Conservation (phyloP, 2,888 invertebrate genomes). For the Malachius bipustulatus region DNA sequence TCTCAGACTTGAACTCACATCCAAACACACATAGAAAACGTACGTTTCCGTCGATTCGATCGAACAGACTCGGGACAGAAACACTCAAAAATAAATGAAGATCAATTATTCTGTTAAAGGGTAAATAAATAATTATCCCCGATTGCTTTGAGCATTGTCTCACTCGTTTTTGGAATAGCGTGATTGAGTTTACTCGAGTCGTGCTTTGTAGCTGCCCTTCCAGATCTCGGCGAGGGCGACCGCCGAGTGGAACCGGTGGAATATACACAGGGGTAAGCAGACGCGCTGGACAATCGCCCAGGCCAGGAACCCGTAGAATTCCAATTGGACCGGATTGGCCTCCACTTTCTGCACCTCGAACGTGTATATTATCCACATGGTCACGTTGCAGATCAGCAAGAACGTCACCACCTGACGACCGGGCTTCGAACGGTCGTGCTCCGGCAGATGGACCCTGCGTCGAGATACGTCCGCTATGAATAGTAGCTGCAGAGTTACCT, state of each 20-base stretch:
- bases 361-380: slow-evolving; percentile 93
- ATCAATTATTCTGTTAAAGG: no score
- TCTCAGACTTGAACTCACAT: no score
- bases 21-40: no score
- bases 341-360: slow-evolving; percentile 90
- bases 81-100: no score
- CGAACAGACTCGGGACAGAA: no score
- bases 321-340: slow-evolving; percentile 83
- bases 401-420: slow-evolving; percentile 93
- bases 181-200: slow-evolving; percentile 56
- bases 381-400: slow-evolving; percentile 87
- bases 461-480: slow-evolving; percentile 90
- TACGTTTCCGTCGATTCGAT: no score
- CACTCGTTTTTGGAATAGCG: background rate
- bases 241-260: slow-evolving; percentile 92
- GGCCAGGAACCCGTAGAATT: slow-evolving; percentile 85
- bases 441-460: slow-evolving; percentile 79
- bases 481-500: slow-evolving; percentile 84
- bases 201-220: slow-evolving; percentile 90
- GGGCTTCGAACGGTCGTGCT: slow-evolving; percentile 88
- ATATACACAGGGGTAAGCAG: slow-evolving; percentile 87
- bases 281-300: slow-evolving; percentile 91
- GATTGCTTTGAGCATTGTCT: background rate
- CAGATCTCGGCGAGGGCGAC: slow-evolving; percentile 91
- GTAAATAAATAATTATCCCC: no score